Evolutionary conservation across 2,888 invertebrate species (phyloP), one percentile per base, ranked within the genome.

Genomic region (Diarsia brunnea): DNA sequence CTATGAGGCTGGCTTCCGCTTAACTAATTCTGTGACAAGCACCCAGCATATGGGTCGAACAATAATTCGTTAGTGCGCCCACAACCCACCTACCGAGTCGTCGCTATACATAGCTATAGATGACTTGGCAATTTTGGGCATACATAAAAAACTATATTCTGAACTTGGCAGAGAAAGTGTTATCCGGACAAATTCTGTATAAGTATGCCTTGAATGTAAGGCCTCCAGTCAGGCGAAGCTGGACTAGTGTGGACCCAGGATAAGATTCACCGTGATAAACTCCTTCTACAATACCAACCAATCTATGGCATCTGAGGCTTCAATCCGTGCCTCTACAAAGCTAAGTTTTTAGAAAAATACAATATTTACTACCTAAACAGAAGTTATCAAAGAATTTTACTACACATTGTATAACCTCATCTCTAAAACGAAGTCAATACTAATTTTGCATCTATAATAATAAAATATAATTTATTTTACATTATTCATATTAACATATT

Each of bases 261-360:
- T 64, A 27, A 43, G 0, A 60, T 51, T 24, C 51, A 65, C 69
- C 68, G 51, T 69, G 21, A 82, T 2, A 53, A 58, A n/a, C n/a
- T 38, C 19, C 12, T 53, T 7, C 27, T 31, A 64, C 3, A 53
- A 24, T 58, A 75, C 47, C n/a, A 12, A 67, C 61, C 27, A 66
- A 53, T 63, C 43, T 70, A 43, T 58, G 38, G 58, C 74, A 45
- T 55, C 31, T 38, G n/a, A 55, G n/a, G 0, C 27, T n/a, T 43
- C 7, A 19, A 65, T 43, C 24, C 47, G 31, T 63, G 79, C 55
- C 61, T 81, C 84, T 79, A 68, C 19, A 81, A 68, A 64, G 79
- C 80, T n/a, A 31, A 78, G 51, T 61, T 55, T 7, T 53, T 78
- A 61, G 4, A 80, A 84, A 80, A 80, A 80, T 80, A 80, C 60